Evolutionary conservation across 2,797 vertebrate species (phyloP), one percentile per base, ranked within the genome.

Genomic region (Platalea minor): DNA sequence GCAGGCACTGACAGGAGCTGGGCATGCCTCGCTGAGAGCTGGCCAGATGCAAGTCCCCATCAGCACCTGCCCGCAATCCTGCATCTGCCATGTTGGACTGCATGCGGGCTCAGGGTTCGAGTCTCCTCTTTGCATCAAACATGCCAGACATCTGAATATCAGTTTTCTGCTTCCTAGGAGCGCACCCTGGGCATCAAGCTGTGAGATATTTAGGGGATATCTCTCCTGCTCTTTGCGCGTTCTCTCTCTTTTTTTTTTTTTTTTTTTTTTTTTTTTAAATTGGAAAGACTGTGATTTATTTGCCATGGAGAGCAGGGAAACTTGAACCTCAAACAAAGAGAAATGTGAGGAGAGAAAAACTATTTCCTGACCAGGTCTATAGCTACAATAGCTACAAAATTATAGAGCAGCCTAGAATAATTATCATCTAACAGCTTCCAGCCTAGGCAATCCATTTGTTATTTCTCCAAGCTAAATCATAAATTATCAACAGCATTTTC

Each of bases 371-470:
- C 29, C 81, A 80, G 39, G 14, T 76, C 70, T 88, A 48, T 50
- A 91, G 57, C 43, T 92, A 89, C 54, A 87, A 78, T 35, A 89
- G 64, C 24, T 51, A 72, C 24, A 84, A 59, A 88, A 92, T 91
- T 81, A 89, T 26, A 74, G n/a, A 89, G n/a, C 28, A 85, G 61
- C 21, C 39, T 50, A 76, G 39, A 87, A 67, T 82, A 93, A 95
- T 95, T 89, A 95, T 74, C 23, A 76, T n/a, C 33, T 50, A 80
- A 59, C 68, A 92, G 46, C 65, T 85, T 89, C 43, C 63, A 96
- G 83, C 33, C 33, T 50, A 73, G 61, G 57, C 68, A 87, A 60
- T 70, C 28, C 12, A 64, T 60, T 73, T 85, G 95, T 72, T 76
- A 60, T 59, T 68, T 88, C 67, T 84, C 57, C 45, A 84, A 92